phyloP scores from a whole-genome alignment of 2,797 vertebrate genomes.

The Myiotriccus ornatus region DNA sequence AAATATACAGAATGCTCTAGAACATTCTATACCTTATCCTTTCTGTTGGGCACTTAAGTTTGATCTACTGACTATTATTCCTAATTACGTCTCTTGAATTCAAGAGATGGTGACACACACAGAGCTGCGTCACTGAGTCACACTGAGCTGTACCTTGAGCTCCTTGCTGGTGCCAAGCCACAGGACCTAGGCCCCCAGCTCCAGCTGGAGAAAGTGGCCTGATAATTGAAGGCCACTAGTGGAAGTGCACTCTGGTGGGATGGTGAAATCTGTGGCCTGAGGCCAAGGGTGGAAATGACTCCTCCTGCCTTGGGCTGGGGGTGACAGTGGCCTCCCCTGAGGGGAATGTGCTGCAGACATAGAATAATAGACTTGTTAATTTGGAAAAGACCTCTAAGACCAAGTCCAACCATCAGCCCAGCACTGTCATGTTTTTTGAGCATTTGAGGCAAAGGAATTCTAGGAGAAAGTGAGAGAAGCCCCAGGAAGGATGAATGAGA shows the following conservation, averaged over 20 bases:
- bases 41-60: background rate
- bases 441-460: background rate
- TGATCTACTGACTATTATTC: background rate
- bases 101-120: background rate
- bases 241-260: background rate
- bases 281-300: no score
- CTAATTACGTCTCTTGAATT: background rate
- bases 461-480: background rate
- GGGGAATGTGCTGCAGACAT: background rate
- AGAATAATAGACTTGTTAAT: no score
- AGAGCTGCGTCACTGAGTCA: rapidly evolving
- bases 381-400: background rate
- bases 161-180: background rate
- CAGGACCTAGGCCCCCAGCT: background rate
- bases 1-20: background rate
- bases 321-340: background rate
- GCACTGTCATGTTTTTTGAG: background rate
- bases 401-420: background rate
- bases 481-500: background rate
- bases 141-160: background rate
- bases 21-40: background rate
- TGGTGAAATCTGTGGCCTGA: background rate
- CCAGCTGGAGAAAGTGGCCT: background rate
- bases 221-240: background rate
- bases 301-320: background rate